phyloP scores from a whole-genome alignment of 1,140 invertebrate genomes.

The Agrypnia vestita region DNA sequence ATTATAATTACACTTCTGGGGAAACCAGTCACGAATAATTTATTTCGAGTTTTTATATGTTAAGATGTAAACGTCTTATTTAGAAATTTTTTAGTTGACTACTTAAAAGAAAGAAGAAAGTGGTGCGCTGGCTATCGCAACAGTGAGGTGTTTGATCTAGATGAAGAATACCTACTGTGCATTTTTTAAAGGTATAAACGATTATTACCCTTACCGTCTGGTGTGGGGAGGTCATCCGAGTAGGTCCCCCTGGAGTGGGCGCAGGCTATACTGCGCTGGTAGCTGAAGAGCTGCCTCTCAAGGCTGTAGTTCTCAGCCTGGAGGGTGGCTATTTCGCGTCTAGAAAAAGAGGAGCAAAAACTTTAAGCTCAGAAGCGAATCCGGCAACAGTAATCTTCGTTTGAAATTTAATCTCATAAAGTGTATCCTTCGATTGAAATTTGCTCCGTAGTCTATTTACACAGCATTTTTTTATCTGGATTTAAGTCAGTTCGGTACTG shows the following conservation, averaged over 20 bases:
- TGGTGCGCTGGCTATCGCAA: neutral
- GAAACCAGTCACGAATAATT: too few species aligned
- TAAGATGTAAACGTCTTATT: too few species aligned
- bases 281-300: slow-evolving; percentile 90
- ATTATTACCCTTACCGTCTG: slow-evolving; percentile 64
- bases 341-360: slow-evolving; percentile 64
- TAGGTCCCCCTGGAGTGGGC: slow-evolving; percentile 76
- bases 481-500: too few species aligned
- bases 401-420: too few species aligned
- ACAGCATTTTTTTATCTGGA: too few species aligned
- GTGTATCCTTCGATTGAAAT: too few species aligned
- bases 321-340: slow-evolving; percentile 86
- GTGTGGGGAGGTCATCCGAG: slow-evolving; percentile 70
- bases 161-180: slow-evolving; percentile 30
- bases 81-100: too few species aligned
- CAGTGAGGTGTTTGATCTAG: neutral
- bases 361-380: too few species aligned
- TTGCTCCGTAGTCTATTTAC: too few species aligned
- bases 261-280: slow-evolving; percentile 89
- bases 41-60: too few species aligned
- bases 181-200: slow-evolving; percentile 24
- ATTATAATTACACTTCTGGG: too few species aligned
- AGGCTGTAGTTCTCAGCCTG: slow-evolving; percentile 91
- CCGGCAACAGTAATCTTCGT: too few species aligned
- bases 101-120: slow-evolving; percentile 1